Conservation (phyloP, 2,797 vertebrate species). For the Gobionotothen gibberifrons region DNA sequence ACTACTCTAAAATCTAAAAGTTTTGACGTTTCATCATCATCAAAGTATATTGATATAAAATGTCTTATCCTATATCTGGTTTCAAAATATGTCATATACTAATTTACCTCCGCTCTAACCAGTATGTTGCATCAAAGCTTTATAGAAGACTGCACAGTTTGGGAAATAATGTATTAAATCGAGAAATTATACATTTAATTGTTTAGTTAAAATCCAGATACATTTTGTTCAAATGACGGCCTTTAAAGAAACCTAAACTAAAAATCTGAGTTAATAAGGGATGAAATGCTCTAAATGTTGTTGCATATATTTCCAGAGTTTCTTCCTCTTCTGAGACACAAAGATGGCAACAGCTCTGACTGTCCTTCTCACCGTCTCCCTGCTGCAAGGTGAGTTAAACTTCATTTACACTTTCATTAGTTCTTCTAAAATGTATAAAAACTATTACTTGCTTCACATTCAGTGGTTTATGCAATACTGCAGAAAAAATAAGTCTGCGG, state of each 20-base stretch:
- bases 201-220: neutral
- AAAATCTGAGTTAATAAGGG: neutral
- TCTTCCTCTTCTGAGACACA: constrained; percentile 1
- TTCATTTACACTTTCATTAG: neutral
- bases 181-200: neutral
- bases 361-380: constrained; percentile 21
- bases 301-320: constrained; percentile 4
- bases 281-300: neutral
- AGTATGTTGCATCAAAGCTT: neutral
- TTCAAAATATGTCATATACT: no score
- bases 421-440: neutral
- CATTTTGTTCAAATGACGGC: no score
- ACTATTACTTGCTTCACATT: neutral
- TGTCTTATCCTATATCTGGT: no score
- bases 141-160: neutral
- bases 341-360: constrained; percentile 28
- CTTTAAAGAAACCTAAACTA: neutral
- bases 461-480: neutral
- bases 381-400: constrained; percentile 36
- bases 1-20: no score
- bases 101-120: no score
- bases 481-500: neutral
- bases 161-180: neutral
- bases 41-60: no score
- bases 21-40: no score